These are phyloP conservation scores for Oceanodroma tethys DNA, from an alignment of 2,113 vertebrate species.

Conservation along the genomic window DNA sequence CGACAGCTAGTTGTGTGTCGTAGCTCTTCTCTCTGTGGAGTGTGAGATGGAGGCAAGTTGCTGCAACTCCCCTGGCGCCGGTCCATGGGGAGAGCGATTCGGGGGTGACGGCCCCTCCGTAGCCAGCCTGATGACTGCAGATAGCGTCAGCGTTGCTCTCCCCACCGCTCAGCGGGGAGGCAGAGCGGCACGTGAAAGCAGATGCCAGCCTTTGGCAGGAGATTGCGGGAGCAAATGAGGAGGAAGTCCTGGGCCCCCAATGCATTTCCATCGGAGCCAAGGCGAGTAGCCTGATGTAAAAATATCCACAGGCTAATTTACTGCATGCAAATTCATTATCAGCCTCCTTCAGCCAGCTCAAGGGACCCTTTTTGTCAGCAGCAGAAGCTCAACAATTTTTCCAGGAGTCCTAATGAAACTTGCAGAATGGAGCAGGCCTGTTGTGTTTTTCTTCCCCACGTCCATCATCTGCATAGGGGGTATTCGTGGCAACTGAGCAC, in stretches of 20 bases:
- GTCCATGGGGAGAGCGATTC: neutral
- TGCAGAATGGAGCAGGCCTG: neutral
- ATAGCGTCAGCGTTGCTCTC: neutral
- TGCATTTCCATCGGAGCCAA: neutral
- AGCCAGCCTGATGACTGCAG: neutral
- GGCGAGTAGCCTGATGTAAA: neutral
- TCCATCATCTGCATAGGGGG: fast-evolving
- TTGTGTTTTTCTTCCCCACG: neutral
- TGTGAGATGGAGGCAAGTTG: neutral
- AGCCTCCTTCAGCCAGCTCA: neutral
- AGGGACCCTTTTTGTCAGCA: neutral
- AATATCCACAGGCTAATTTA: slow-evolving; percentile 29
- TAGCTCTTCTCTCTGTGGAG: neutral
- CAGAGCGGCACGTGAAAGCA: neutral
- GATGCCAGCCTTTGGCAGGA: neutral
- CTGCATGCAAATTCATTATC: neutral
- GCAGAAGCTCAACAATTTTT: neutral
- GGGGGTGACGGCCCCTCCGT: neutral
- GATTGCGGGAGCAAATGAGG: neutral
- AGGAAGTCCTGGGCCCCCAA: neutral
- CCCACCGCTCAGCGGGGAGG: neutral
- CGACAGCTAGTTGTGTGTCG: neutral
- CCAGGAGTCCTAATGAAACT: neutral
- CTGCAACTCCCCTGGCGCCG: fast-evolving
- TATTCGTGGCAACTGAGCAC: neutral